Base-by-base conservation (phyloP, 2,888 invertebrate species). In the Cinara cedri region DNA sequence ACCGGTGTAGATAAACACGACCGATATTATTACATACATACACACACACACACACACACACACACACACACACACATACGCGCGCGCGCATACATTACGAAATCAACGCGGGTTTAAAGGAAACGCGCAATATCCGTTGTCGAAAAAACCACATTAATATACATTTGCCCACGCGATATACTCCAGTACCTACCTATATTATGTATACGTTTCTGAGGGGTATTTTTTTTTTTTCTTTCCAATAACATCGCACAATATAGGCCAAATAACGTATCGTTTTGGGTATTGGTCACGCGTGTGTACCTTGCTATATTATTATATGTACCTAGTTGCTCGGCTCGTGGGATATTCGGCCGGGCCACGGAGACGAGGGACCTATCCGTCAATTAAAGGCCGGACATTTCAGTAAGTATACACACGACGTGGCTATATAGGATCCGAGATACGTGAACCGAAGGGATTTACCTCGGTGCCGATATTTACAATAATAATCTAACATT, bases 341-440 rank as follows among this genome's bases (percentile, higher is more conserved):
- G n/a, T n/a, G n/a, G n/a, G n/a, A n/a, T n/a, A n/a, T n/a, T n/a
- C n/a, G n/a, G 46, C 10, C n/a, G 44, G 3, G 26, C 44, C 72
- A 44, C 72, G 54, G 8, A 24, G 34, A 34, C 34, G 34, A 63
- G 42, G 46, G 8, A 14, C 54, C 74, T 60, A 57, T 68, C 57
- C 60, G 68, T 78, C 76, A 78, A 78, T 78, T 78, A 78, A 6
- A 49, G 19, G 1, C 44, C 76, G 46, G 60, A 68, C 76, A 46
- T 66, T 66, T 76, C 26, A n/a, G n/a, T n/a, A n/a, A n/a, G n/a
- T n/a, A n/a, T 46, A 63, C 34, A 49, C 62, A 19, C 51, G 14
- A 6, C 19, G 13, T 8, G n/a, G n/a, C n/a, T n/a, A n/a, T n/a
- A n/a, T 3, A 6, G 34, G 66, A 24, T 60, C 34, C 55, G 21